A percentile compares a stretch with the other conserved stretches of the same genome.
Conservation (phyloP, 1,140 invertebrate genomes). For the Chlorops oryzae region DNA sequence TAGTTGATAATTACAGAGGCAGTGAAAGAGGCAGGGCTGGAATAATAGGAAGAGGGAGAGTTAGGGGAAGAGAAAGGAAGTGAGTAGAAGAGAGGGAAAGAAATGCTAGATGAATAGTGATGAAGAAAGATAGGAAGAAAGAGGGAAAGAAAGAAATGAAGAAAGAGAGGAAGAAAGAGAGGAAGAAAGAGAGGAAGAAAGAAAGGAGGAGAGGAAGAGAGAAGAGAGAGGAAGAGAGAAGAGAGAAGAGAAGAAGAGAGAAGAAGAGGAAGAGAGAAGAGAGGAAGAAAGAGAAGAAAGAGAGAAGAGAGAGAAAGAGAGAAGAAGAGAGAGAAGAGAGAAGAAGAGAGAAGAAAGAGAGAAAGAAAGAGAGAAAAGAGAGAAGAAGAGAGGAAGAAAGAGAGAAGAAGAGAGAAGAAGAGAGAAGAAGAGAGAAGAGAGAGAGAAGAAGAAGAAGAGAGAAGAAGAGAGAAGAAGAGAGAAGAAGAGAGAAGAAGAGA, state of each 20-base stretch:
- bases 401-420: neutral
- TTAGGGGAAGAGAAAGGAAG: neutral
- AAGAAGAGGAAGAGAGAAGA: no score
- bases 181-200: neutral
- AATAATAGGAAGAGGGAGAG: constrained; percentile 18
- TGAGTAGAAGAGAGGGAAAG: neutral
- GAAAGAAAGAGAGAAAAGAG: neutral
- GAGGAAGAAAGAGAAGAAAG: no score
- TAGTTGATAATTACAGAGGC: no score
- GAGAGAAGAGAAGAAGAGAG: no score
- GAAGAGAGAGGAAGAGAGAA: neutral
- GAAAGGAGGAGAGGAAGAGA: neutral
- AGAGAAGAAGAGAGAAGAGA: neutral
- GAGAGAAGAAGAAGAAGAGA: no score
- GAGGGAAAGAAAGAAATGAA: neutral
- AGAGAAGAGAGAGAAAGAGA: constrained; percentile 7
- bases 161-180: constrained; percentile 12
- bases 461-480: no score
- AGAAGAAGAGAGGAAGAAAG: neutral
- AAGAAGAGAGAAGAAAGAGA: neutral
- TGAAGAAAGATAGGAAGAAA: neutral
- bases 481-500: no score
- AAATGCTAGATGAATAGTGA: constrained; percentile 30
- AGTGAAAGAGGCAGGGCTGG: no score
- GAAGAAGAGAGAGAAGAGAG: neutral